These are phyloP conservation scores for Crocallis elinguaria DNA, from an alignment of 2,888 invertebrate species.

Conservation along the genomic window DNA sequence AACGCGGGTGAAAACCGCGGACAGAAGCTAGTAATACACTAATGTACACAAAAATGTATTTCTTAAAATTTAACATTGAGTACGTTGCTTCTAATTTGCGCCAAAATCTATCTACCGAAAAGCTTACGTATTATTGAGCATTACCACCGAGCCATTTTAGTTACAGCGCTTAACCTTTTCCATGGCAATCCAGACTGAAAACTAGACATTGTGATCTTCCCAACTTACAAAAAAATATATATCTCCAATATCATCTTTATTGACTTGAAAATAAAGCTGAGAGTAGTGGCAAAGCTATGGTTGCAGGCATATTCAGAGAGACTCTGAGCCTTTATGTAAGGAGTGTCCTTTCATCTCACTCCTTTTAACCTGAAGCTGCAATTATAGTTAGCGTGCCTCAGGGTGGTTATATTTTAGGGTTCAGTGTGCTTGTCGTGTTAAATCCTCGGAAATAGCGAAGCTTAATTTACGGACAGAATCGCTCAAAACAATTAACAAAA, in stretches of 20 bases:
- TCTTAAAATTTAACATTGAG: too few species aligned
- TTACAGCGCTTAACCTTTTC: constrained; percentile 65
- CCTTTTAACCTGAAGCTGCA: constrained; percentile 77
- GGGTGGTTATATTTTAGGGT: constrained; percentile 65
- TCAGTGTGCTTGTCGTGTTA: constrained; percentile 38
- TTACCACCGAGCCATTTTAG: constrained; percentile 49
- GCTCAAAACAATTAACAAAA: too few species aligned
- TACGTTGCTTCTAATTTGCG: constrained; percentile 1
- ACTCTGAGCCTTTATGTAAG: constrained; percentile 64
- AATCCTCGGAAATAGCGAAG: too few species aligned
- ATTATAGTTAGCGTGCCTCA: constrained; percentile 76
- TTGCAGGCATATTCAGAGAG: constrained; percentile 51
- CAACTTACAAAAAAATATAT: background rate
- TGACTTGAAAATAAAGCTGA: constrained; percentile 34
- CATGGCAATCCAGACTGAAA: constrained; percentile 67
- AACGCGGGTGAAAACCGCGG: too few species aligned
- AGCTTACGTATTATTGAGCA: constrained; percentile 42
- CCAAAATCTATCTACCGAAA: background rate
- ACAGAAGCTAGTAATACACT: too few species aligned
- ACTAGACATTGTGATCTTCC: constrained; percentile 59
- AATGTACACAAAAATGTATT: too few species aligned
- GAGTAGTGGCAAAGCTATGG: constrained; percentile 30
- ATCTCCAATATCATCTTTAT: constrained; percentile 26
- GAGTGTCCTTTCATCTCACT: constrained; percentile 72
- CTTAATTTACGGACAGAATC: too few species aligned